Evolutionary conservation across 2,797 vertebrate genomes (phyloP).

Genomic region (Rallus crepitans): DNA sequence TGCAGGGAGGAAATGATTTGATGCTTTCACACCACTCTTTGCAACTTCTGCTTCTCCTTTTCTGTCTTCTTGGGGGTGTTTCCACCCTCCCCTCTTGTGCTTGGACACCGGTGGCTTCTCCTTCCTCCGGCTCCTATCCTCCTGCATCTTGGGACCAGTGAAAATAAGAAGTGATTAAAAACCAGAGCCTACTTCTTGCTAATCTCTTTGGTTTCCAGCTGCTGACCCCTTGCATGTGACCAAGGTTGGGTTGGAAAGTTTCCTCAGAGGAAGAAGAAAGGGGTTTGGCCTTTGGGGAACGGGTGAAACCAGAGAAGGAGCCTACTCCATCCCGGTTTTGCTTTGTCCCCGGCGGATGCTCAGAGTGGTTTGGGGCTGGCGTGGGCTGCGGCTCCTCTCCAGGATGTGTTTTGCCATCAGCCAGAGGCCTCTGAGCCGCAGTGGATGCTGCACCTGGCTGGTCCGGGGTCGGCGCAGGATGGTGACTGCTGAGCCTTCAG

Average conservation of each 20-base stretch:
- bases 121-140: background rate
- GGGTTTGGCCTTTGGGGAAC: background rate
- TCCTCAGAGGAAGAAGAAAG: background rate
- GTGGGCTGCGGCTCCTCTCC: background rate
- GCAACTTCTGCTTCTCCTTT: background rate
- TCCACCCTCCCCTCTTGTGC: background rate
- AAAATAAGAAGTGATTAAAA: background rate
- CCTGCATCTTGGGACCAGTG: background rate
- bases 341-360: fast-evolving
- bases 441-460: background rate
- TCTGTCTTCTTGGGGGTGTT: background rate
- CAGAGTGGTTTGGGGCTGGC: background rate
- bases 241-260: background rate
- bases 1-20: background rate
- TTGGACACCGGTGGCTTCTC: background rate
- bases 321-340: background rate
- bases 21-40: fast-evolving
- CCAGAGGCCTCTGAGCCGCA: fast-evolving
- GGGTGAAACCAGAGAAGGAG: background rate
- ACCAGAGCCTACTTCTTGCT: background rate
- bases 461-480: fast-evolving
- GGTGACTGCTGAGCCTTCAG: fast-evolving
- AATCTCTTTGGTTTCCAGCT: background rate
- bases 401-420: background rate
- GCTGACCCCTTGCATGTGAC: background rate